phyloP scores from a whole-genome alignment of 2,888 invertebrate species.

The Drosophila maculinotata region DNA sequence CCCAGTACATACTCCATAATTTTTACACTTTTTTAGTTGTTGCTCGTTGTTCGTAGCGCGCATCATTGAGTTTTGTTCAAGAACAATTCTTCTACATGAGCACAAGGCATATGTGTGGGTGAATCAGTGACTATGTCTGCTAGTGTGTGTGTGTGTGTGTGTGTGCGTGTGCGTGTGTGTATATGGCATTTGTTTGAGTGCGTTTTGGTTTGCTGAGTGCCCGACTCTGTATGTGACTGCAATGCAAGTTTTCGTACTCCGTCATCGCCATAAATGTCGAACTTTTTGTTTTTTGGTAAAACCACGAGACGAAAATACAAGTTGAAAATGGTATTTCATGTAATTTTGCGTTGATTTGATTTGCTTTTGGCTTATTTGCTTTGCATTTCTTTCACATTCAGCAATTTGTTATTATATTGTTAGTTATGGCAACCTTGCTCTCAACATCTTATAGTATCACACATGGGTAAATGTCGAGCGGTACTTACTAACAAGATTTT shows the following conservation, averaged over 20 bases:
- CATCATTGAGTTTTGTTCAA: slow-evolving; percentile 70
- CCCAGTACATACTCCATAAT: not conserved
- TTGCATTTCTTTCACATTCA: slow-evolving; percentile 5
- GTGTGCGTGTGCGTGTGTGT: too few relatives aligned
- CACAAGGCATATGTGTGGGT: slow-evolving; percentile 19
- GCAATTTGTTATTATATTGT: slow-evolving; percentile 1
- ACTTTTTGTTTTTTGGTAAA: not conserved
- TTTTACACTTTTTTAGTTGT: slow-evolving; percentile 31
- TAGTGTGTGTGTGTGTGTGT: slow-evolving; percentile 19
- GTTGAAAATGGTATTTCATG: slow-evolving; percentile 33
- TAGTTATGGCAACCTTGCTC: not conserved
- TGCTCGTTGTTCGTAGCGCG: slow-evolving; percentile 44
- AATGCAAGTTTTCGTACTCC: slow-evolving; percentile 56
- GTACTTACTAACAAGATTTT: too few relatives aligned
- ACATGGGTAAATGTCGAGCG: too few relatives aligned
- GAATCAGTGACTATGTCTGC: slow-evolving; percentile 21
- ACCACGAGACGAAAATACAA: slow-evolving; percentile 12
- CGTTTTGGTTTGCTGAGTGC: slow-evolving; percentile 22
- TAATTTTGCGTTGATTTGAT: slow-evolving; percentile 43
- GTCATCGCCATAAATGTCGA: slow-evolving; percentile 63
- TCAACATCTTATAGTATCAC: not conserved
- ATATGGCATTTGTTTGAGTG: slow-evolving; percentile 53
- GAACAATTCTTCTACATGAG: slow-evolving; percentile 67
- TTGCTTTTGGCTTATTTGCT: slow-evolving; percentile 25
- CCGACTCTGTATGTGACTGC: slow-evolving; percentile 51